A percentile compares a stretch with the other conserved stretches of the same genome.
Conservation (phyloP, 2,797 vertebrate species). For the Hoplostethus atlanticus region DNA sequence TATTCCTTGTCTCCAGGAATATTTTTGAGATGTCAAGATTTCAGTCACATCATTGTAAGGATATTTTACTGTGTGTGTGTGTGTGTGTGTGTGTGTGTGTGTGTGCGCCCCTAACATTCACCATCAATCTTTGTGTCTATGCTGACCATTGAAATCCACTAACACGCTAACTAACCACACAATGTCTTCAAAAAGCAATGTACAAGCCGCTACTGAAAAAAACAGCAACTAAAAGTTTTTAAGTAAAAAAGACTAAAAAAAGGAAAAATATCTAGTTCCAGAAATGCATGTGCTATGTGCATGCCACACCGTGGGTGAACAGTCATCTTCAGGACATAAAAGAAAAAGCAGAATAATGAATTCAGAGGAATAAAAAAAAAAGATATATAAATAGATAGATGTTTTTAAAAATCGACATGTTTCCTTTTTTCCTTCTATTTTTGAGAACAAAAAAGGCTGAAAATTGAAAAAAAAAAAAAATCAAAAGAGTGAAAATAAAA, state of each 20-base stretch:
- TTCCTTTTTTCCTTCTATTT: slow-evolving; percentile 88
- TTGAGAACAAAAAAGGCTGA: slow-evolving; percentile 85
- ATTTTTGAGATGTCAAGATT: slow-evolving; percentile 46
- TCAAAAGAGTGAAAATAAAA: slow-evolving; percentile 71
- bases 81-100: slow-evolving; percentile 18
- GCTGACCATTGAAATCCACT: slow-evolving; percentile 80
- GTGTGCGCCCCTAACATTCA: slow-evolving; percentile 67
- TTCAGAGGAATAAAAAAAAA: slow-evolving; percentile 80
- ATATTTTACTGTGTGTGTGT: slow-evolving; percentile 28
- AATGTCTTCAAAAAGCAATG: slow-evolving; percentile 83
- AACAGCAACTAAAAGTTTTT: slow-evolving; percentile 62
- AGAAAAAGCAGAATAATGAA: slow-evolving; percentile 84
- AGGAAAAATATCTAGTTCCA: slow-evolving; percentile 86
- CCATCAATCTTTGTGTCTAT: slow-evolving; percentile 76
- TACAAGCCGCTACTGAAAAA: slow-evolving; percentile 82
- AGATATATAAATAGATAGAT: slow-evolving; percentile 85
- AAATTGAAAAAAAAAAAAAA: slow-evolving; percentile 62
- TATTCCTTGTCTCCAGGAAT: slow-evolving; percentile 52
- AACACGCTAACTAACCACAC: slow-evolving; percentile 81
- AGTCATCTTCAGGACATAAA: slow-evolving; percentile 89
- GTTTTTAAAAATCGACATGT: slow-evolving; percentile 86
- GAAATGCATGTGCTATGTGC: slow-evolving; percentile 92
- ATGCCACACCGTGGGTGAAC: slow-evolving; percentile 89
- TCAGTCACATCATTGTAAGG: slow-evolving; percentile 40
- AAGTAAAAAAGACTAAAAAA: slow-evolving; percentile 77